Percentiles rank a stretch among this genome's conserved stretches.
Conservation (phyloP, 1,140 invertebrate genomes). For the Drosophila tsacasi region DNA sequence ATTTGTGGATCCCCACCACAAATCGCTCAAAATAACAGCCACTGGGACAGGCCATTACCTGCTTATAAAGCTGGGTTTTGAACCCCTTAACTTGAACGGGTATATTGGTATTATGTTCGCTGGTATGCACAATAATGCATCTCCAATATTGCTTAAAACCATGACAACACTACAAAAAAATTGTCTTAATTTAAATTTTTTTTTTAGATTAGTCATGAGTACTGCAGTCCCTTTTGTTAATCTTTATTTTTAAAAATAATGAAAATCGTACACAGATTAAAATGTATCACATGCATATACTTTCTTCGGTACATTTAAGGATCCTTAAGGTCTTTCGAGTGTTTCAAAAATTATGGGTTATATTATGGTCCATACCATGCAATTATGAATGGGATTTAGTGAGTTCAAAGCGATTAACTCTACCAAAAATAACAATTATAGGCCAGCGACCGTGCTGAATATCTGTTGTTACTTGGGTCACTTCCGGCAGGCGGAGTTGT, state of each 20-base stretch:
- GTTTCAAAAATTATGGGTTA: no score
- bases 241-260: no score
- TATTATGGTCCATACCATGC: no score
- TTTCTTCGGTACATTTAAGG: no score
- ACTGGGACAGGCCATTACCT: no score
- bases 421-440: conserved; percentile 13
- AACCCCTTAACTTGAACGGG: not conserved
- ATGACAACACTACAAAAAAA: no score
- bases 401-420: not conserved
- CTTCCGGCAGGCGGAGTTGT: not conserved
- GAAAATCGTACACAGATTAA: no score
- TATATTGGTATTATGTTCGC: not conserved
- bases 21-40: not conserved
- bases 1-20: not conserved
- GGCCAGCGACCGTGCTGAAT: not conserved
- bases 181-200: no score
- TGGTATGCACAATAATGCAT: no score
- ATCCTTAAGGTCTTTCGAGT: not conserved
- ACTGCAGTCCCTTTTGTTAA: no score
- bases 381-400: not conserved
- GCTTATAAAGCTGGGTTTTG: not conserved
- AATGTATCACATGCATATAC: no score
- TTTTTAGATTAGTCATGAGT: no score
- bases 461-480: conserved; percentile 7
- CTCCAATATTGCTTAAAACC: not conserved